These are phyloP conservation scores for Grammomys surdaster DNA, from an alignment of 2,113 vertebrate genomes.

Conservation along the genomic window DNA sequence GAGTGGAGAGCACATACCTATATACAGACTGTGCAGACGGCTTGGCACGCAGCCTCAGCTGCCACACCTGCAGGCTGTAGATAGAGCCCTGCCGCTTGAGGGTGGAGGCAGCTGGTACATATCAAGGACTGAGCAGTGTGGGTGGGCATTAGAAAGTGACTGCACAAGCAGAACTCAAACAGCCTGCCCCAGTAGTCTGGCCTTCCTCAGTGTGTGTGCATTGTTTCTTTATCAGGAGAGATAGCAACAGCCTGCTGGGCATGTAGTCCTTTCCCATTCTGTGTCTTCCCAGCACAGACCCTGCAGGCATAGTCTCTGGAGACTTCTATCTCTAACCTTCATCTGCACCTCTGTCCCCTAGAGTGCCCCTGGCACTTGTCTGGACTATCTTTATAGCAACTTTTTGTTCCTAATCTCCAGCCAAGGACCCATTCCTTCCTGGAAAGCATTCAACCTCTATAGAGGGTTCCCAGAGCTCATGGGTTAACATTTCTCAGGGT, in stretches of 20 bases:
- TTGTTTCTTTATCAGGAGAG: neutral
- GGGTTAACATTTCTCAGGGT: constrained; percentile 61
- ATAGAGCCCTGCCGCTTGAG: neutral
- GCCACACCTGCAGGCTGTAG: neutral
- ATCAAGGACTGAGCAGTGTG: neutral
- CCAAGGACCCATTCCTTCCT: neutral
- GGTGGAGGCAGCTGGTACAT: neutral
- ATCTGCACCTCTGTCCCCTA: neutral
- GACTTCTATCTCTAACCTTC: neutral
- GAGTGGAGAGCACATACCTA: rapidly evolving
- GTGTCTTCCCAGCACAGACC: neutral
- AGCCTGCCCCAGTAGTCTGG: neutral
- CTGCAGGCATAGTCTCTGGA: neutral
- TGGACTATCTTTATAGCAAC: neutral
- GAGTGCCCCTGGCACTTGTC: neutral
- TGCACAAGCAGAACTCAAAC: neutral
- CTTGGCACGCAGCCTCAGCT: neutral
- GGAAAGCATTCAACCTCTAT: constrained; percentile 55
- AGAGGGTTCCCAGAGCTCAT: constrained; percentile 16
- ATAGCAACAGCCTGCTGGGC: neutral
- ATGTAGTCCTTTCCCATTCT: neutral
- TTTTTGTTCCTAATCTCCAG: neutral
- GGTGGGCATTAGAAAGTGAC: neutral
- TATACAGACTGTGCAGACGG: rapidly evolving
- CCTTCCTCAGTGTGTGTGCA: neutral